These are phyloP conservation scores for Laodelphax striatellus DNA, from an alignment of 1,140 invertebrate genomes.

Conservation along the genomic window DNA sequence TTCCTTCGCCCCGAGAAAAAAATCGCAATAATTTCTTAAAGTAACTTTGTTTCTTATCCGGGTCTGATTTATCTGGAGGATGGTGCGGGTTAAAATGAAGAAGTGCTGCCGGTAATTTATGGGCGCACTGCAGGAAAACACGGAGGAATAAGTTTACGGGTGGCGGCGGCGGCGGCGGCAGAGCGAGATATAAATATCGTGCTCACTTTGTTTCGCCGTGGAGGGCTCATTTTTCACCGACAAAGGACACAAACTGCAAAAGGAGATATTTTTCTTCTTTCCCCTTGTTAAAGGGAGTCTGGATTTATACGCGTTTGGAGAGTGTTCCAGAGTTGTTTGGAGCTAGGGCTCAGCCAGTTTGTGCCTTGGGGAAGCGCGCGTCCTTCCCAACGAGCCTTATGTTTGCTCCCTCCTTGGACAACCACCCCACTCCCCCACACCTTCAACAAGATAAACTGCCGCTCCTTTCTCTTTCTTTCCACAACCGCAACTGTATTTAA, in stretches of 20 bases:
- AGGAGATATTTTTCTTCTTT: slow-evolving; percentile 15
- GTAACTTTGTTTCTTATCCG: slow-evolving; percentile 6
- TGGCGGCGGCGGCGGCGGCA: not conserved
- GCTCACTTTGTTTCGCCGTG: slow-evolving; percentile 4
- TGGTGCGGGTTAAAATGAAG: slow-evolving; percentile 3
- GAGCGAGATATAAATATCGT: slow-evolving; percentile 9
- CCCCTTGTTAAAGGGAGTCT: slow-evolving; percentile 7
- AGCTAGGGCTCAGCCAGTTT: no score
- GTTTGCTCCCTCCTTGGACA: no score
- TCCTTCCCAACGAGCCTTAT: no score
- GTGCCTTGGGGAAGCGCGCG: no score
- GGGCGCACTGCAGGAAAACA: not conserved
- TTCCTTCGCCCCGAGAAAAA: not conserved
- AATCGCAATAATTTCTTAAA: slow-evolving; percentile 3
- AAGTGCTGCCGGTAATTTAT: not conserved
- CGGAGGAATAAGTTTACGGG: slow-evolving; percentile 9
- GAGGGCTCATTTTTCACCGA: slow-evolving; percentile 8
- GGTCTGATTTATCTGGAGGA: not conserved
- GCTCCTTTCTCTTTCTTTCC: no score
- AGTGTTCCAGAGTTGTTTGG: not conserved
- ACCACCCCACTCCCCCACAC: no score
- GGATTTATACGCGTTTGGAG: slow-evolving; percentile 13
- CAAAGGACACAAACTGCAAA: slow-evolving; percentile 12
- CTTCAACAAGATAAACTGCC: no score
- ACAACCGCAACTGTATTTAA: no score